phyloP scores from a whole-genome alignment of 2,797 vertebrate genomes.

The Chaunax sp. region DNA sequence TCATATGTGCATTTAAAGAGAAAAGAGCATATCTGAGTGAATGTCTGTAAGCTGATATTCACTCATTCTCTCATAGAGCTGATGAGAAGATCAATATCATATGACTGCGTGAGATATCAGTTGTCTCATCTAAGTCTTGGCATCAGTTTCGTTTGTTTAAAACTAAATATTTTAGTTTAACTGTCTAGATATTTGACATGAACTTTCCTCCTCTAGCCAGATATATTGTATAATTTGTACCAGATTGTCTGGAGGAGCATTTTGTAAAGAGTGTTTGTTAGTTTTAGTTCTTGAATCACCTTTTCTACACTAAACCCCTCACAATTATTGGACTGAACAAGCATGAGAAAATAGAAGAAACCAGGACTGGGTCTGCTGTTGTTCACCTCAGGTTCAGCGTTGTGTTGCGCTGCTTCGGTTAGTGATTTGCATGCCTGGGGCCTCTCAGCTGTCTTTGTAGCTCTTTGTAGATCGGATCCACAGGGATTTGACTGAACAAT shows the following conservation, averaged over 20 bases:
- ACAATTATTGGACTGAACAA: background rate
- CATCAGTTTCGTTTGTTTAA: background rate
- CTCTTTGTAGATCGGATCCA: background rate
- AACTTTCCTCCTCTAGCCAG: background rate
- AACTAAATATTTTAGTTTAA: background rate
- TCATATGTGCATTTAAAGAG: background rate
- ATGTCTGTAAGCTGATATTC: background rate
- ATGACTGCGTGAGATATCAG: too few species aligned
- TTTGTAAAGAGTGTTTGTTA: background rate
- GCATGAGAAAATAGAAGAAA: background rate
- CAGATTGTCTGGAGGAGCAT: background rate
- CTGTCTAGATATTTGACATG: background rate
- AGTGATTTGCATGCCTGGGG: background rate
- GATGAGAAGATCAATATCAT: background rate
- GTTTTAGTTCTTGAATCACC: background rate
- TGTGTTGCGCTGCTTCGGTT: constrained; percentile 8
- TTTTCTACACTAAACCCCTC: background rate
- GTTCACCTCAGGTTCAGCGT: constrained; percentile 1
- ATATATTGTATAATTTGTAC: background rate
- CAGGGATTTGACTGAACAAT: constrained; percentile 18
- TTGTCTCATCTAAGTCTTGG: background rate
- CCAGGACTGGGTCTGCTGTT: background rate
- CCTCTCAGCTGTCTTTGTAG: background rate
- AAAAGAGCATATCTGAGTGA: background rate
- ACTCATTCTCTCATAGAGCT: too few species aligned